phyloP scores from a whole-genome alignment of 2,797 vertebrate species.

The Pseudochirops cupreus region DNA sequence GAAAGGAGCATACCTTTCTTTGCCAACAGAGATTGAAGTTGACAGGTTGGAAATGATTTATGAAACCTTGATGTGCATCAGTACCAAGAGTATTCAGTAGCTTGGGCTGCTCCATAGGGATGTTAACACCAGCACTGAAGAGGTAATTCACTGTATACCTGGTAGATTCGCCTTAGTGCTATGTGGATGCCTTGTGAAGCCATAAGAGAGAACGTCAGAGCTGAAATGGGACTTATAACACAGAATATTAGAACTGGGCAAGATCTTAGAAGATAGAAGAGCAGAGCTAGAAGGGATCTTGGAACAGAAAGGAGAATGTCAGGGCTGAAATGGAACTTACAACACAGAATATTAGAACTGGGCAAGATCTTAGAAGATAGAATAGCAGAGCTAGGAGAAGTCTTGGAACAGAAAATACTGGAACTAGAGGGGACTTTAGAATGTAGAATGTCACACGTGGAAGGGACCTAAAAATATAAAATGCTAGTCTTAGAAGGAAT shows the following conservation, averaged over 20 bases:
- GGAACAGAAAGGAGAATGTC: neutral
- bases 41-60: neutral
- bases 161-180: neutral
- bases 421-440: neutral
- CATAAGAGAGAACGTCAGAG: neutral
- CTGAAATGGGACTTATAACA: neutral
- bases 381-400: neutral
- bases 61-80: neutral
- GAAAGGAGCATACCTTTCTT: neutral
- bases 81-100: neutral
- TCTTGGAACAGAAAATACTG: neutral
- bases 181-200: neutral
- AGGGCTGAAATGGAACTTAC: neutral
- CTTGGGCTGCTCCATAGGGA: neutral
- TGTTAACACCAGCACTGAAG: neutral
- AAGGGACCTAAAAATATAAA: neutral
- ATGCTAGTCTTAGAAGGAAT: neutral
- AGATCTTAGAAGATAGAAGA: neutral
- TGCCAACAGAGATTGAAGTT: neutral
- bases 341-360: neutral
- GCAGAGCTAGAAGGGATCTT: neutral
- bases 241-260: neutral
- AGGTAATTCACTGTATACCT: neutral
- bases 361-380: neutral
- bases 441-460: neutral